phyloP scores from a whole-genome alignment of 1,140 invertebrate species.

The Psilanteris sp. region DNA sequence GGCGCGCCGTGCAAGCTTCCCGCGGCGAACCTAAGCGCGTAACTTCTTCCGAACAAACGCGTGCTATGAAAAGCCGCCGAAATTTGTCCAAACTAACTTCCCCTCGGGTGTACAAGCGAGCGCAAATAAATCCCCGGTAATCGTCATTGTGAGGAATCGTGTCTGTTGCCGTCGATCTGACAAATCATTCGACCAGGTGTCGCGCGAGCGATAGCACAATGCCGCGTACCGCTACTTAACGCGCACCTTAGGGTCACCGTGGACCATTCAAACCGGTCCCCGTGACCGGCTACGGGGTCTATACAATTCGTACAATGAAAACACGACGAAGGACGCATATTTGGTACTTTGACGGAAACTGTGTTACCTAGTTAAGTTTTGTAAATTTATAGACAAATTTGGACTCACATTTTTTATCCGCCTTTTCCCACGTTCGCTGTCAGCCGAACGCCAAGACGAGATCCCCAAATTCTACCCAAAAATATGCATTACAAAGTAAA shows the following conservation, averaged over 20 bases:
- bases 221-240: conserved; percentile 44
- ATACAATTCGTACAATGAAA: conserved; percentile 26
- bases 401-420: background rate
- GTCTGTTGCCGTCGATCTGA: conserved; percentile 29
- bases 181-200: conserved; percentile 60
- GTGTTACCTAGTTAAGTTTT: background rate
- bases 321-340: background rate
- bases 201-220: conserved; percentile 43
- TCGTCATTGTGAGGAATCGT: conserved; percentile 25
- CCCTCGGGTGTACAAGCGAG: conserved; percentile 6
- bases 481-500: too few species aligned
- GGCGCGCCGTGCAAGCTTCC: conserved; percentile 6
- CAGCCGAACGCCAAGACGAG: too few species aligned
- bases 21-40: conserved; percentile 24
- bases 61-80: conserved; percentile 25
- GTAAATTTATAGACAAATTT: background rate
- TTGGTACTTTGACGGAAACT: conserved; percentile 7
- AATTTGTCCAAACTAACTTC: conserved; percentile 41
- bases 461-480: too few species aligned
- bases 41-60: conserved; percentile 48
- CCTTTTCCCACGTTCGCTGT: too few species aligned
- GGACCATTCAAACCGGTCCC: conserved; percentile 45
- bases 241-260: conserved; percentile 47
- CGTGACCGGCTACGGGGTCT: conserved; percentile 2
- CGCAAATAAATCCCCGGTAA: conserved; percentile 35